Base-by-base conservation (phyloP, 2,113 vertebrate species). In the Hydrochoerus hydrochaeris region DNA sequence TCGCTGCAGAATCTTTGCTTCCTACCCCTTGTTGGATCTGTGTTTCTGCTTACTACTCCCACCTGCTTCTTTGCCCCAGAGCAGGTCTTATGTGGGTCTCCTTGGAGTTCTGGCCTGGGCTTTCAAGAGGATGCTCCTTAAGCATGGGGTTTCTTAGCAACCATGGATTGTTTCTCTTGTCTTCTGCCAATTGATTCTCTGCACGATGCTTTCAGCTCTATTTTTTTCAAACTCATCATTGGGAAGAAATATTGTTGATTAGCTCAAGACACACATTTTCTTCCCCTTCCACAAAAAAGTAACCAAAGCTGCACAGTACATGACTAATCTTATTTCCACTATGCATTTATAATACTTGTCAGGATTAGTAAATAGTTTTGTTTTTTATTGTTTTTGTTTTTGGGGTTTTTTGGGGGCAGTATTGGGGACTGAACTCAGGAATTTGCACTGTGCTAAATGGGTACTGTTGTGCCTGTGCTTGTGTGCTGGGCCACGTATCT, bases 121-220 rank as follows among this genome's bases (percentile, higher is more conserved):
- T 88, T 85, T 65, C 58, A 11, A 11, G 3, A 2, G 3, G 62
- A 30, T 65, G 32, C 16, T 46, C 86, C 49, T 69, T 28, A 52
- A 88, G 41, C n/a, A 14, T 20, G 65, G 19, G 1, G 88, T 94
- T 85, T 67, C 91, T 71, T 95, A 97, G 96, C 97, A 94, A 97
- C 95, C 17, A 7, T 7, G 13, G 80, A 90, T 69, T 28, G 38
- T 63, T 60, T 77, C 13, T 69, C n/a, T 52, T 60, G 46, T 60
- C 65, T 69, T 44, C 54, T 77, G 41, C 54, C 80, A 16, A 38
- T 91, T 0, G 12, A 71, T 82, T 88, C 78, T 82, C 58, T 28
- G 5, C 7, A 1, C 1, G 73, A 38, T 32, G 41, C 67, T 82
- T 63, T 85, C 22, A 26, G 83, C 14, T 85, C 32, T 8, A 32